A percentile compares a stretch with the other conserved stretches of the same genome.
Conservation (phyloP, 2,797 vertebrate species). For the Lophius americanus region DNA sequence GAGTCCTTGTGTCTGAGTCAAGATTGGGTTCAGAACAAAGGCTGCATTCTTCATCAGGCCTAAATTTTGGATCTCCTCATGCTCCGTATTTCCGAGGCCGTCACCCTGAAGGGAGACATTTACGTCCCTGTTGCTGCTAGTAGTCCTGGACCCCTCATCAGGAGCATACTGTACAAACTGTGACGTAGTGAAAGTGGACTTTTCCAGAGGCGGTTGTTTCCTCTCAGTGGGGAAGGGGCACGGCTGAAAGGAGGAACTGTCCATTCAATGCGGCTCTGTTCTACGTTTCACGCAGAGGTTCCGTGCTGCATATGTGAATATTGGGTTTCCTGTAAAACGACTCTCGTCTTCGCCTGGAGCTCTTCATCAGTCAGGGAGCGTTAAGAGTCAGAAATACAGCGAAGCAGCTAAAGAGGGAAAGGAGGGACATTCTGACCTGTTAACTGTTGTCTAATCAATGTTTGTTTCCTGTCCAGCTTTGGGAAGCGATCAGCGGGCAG, state of each 20-base stretch:
- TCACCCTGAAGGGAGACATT: constrained; percentile 33
- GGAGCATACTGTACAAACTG: constrained; percentile 47
- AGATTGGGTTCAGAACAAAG: constrained; percentile 54
- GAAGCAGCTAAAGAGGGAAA: no score
- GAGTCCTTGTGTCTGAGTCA: constrained; percentile 44
- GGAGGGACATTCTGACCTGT: no score
- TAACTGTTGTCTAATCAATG: no score
- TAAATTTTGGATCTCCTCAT: constrained; percentile 36
- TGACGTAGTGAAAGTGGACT: constrained; percentile 66
- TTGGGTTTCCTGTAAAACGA: neutral
- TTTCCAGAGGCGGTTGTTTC: constrained; percentile 73
- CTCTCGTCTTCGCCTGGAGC: neutral
- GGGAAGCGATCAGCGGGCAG: constrained; percentile 97
- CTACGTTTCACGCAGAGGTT: constrained; percentile 29
- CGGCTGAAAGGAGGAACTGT: constrained; percentile 57
- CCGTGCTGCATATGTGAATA: constrained; percentile 43
- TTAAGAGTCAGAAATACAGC: neutral
- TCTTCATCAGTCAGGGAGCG: neutral
- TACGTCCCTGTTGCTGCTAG: constrained; percentile 43
- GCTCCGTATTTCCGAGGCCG: constrained; percentile 66
- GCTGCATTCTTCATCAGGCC: constrained; percentile 50
- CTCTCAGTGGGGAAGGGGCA: constrained; percentile 34
- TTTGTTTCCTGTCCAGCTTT: constrained; percentile 82
- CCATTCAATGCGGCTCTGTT: constrained; percentile 49
- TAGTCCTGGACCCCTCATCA: constrained; percentile 27